phyloP scores from a whole-genome alignment of 2,113 vertebrate genomes.

The Stomatorhinus ivindoensis region DNA sequence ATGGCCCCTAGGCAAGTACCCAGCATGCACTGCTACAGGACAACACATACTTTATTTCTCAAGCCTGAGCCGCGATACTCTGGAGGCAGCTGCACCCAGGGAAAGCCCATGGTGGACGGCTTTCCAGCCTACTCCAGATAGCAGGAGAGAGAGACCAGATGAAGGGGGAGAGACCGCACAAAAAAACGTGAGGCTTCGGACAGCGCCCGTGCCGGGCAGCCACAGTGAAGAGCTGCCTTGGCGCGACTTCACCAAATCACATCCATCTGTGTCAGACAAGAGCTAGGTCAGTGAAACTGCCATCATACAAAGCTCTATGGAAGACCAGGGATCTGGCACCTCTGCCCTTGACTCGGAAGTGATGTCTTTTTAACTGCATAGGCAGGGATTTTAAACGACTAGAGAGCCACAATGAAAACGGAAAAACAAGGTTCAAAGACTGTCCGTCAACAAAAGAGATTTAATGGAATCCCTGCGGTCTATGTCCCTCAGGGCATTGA shows the following conservation, averaged over 20 bases:
- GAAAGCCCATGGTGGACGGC: slow-evolving; percentile 57
- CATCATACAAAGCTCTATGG: background rate
- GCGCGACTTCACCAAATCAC: background rate
- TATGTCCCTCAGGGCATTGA: background rate
- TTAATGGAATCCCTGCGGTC: background rate
- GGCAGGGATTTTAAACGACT: background rate
- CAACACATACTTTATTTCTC: slow-evolving; percentile 73
- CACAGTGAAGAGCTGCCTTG: background rate
- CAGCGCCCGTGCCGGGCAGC: background rate
- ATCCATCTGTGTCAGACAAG: background rate
- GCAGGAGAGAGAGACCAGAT: slow-evolving; percentile 20
- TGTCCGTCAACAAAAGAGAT: background rate
- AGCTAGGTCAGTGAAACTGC: background rate
- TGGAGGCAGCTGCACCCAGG: slow-evolving; percentile 68
- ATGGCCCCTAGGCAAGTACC: slow-evolving; percentile 13
- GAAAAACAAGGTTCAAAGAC: background rate
- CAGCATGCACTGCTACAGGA: slow-evolving; percentile 39
- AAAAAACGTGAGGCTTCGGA: background rate
- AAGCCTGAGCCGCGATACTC: slow-evolving; percentile 71
- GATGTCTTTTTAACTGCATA: background rate
- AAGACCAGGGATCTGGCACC: background rate
- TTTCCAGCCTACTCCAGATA: slow-evolving; percentile 56
- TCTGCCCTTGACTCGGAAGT: background rate
- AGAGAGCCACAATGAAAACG: background rate
- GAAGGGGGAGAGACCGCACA: background rate